These are phyloP conservation scores for Perodicticus potto DNA, from an alignment of 2,797 vertebrate genomes.

Conservation along the genomic window DNA sequence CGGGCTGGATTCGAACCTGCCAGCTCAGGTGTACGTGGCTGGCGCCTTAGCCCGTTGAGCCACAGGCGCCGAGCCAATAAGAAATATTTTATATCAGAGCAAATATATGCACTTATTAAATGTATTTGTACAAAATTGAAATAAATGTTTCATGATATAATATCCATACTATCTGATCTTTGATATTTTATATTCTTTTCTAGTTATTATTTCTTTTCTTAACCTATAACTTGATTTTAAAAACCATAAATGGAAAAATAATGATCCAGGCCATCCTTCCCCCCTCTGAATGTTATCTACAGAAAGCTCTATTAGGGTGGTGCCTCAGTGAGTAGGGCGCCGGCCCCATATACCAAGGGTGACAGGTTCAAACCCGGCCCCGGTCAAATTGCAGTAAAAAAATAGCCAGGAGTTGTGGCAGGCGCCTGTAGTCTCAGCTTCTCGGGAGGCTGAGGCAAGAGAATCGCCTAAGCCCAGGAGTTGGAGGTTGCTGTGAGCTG, in stretches of 20 bases:
- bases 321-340: too few species aligned
- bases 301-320: not conserved
- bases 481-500: too few species aligned
- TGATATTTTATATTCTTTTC: not conserved
- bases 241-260: conserved; percentile 30
- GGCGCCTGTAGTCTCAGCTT: too few species aligned
- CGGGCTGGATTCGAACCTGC: too few species aligned
- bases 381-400: too few species aligned
- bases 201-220: conserved; percentile 14
- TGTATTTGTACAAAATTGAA: conserved; percentile 29
- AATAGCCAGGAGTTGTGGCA: too few species aligned
- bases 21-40: too few species aligned
- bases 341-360: too few species aligned
- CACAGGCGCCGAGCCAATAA: not conserved
- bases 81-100: conserved; percentile 12
- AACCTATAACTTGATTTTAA: conserved; percentile 4
- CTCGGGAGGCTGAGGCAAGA: too few species aligned
- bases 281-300: not conserved
- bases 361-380: too few species aligned
- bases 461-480: too few species aligned
- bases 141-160: not conserved
- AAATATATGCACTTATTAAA: not conserved
- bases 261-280: conserved; percentile 1
- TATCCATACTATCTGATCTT: not conserved
- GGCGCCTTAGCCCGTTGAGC: too few species aligned